Evolutionary conservation across 1,140 invertebrate species (phyloP).

Genomic region (Drosophila asahinai): DNA sequence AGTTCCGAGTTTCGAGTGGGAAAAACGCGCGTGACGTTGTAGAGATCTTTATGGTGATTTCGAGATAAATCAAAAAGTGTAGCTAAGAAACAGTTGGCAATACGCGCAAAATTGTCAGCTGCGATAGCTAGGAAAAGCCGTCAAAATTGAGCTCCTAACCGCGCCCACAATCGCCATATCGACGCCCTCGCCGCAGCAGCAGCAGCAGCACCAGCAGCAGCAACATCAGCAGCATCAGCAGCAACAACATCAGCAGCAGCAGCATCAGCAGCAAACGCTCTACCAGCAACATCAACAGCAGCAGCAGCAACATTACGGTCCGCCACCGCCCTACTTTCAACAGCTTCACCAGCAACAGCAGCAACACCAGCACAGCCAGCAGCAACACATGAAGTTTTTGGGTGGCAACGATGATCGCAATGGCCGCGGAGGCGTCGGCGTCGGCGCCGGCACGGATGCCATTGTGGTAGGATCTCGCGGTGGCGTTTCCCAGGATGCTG

Average conservation of each 20-base stretch:
- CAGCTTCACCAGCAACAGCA: constrained; percentile 50
- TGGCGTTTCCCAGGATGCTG: constrained; percentile 63
- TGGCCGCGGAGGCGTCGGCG: constrained; percentile 77
- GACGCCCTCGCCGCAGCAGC: constrained; percentile 58
- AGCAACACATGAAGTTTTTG: constrained; percentile 85
- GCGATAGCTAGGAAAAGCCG: constrained; percentile 75
- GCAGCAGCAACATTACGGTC: constrained; percentile 58
- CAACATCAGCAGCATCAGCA: constrained; percentile 28
- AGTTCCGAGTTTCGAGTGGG: constrained; percentile 8
- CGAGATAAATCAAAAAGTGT: constrained; percentile 9
- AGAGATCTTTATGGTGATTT: constrained; percentile 16
- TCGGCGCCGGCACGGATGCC: constrained; percentile 63
- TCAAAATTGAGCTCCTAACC: constrained; percentile 85
- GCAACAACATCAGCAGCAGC: constrained; percentile 9
- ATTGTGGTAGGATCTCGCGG: constrained; percentile 61
- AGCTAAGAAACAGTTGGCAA: constrained; percentile 55
- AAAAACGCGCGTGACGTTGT: constrained; percentile 19
- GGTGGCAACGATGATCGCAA: constrained; percentile 83
- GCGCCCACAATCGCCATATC: constrained; percentile 82
- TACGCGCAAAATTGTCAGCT: constrained; percentile 72
- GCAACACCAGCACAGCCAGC: constrained; percentile 38
- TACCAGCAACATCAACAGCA: constrained; percentile 45
- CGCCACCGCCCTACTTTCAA: constrained; percentile 52
- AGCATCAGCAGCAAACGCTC: constrained; percentile 24
- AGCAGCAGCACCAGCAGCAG: constrained; percentile 16